These are phyloP conservation scores for Psilanteris sp. DNA, from an alignment of 1,140 invertebrate genomes.

Conservation along the genomic window DNA sequence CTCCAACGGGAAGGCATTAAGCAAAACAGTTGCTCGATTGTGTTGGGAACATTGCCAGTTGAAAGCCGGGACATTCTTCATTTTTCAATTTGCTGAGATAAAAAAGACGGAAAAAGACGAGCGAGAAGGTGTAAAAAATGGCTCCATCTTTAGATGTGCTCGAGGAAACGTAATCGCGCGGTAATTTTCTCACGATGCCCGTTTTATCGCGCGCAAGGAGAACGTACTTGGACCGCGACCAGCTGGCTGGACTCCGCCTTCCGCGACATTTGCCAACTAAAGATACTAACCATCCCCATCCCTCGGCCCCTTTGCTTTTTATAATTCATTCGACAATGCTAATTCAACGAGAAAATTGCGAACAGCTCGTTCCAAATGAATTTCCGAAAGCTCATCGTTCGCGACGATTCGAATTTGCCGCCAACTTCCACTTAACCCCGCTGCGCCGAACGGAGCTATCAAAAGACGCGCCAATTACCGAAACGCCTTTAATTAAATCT, in stretches of 20 bases:
- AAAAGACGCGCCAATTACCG: too few relatives aligned
- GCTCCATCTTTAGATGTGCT: conserved; percentile 22
- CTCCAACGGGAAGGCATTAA: conserved; percentile 34
- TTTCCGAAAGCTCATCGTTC: too few relatives aligned
- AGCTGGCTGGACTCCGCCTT: conserved; percentile 69
- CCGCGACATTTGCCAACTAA: conserved; percentile 60
- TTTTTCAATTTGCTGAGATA: conserved; percentile 65
- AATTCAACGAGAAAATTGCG: conserved; percentile 43
- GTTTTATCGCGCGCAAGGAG: conserved; percentile 67
- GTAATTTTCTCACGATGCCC: conserved; percentile 75
- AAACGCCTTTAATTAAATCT: too few relatives aligned
- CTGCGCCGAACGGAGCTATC: too few relatives aligned
- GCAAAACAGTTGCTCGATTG: conserved; percentile 55
- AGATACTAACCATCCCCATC: conserved; percentile 55
- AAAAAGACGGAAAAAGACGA: conserved; percentile 25
- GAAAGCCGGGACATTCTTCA: conserved; percentile 52
- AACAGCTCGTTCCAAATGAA: conserved; percentile 14
- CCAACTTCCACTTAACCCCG: too few relatives aligned
- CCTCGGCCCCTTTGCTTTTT: conserved; percentile 24
- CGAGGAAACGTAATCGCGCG: conserved; percentile 70
- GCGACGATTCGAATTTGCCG: too few relatives aligned
- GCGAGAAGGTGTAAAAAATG: conserved; percentile 28
- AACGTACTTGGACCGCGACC: conserved; percentile 73
- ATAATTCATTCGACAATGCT: conserved; percentile 46
- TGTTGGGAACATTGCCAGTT: conserved; percentile 70